phyloP scores from a whole-genome alignment of 2,888 invertebrate genomes.

The Diarsia brunnea region DNA sequence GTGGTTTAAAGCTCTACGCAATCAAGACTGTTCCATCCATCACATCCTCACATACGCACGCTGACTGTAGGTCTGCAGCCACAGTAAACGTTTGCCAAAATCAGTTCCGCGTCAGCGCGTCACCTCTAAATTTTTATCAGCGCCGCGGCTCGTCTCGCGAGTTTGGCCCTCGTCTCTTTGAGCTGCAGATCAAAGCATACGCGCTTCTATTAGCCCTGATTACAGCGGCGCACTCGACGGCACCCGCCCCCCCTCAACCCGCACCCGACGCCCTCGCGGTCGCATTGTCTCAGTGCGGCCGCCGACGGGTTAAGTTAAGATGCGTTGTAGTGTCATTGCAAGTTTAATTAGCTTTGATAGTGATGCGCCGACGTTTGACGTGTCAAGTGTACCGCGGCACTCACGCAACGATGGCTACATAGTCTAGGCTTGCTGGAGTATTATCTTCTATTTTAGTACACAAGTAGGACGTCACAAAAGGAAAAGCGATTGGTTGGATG shows the following conservation, averaged over 20 bases:
- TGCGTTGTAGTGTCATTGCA: conserved; percentile 85
- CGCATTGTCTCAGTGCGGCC: conserved; percentile 78
- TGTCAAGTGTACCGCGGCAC: conserved; percentile 56
- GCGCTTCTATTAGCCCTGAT: conserved; percentile 90
- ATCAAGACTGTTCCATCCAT: conserved; percentile 28
- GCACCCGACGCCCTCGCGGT: conserved; percentile 66
- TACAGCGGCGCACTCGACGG: conserved; percentile 82
- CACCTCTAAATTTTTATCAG: conserved; percentile 70
- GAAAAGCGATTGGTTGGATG: conserved; percentile 23
- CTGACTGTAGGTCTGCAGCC: neutral
- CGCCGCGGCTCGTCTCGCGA: conserved; percentile 73
- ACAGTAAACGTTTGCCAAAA: conserved; percentile 57
- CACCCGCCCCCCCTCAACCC: conserved; percentile 34
- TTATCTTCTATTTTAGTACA: conserved; percentile 39
- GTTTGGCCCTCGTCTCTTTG: conserved; percentile 86
- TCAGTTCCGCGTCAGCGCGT: conserved; percentile 59
- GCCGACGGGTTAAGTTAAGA: conserved; percentile 81
- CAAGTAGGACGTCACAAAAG: conserved; percentile 30
- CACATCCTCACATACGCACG: conserved; percentile 4
- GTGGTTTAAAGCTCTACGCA: conserved; percentile 10
- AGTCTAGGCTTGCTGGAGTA: conserved; percentile 26
- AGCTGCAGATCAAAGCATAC: conserved; percentile 89
- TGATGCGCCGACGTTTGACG: conserved; percentile 67
- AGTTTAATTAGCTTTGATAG: conserved; percentile 88
- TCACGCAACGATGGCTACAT: conserved; percentile 53